Evolutionary conservation across 2,797 vertebrate genomes (phyloP), one percentile per base, ranked within the genome.

Genomic region (Argya squamiceps): DNA sequence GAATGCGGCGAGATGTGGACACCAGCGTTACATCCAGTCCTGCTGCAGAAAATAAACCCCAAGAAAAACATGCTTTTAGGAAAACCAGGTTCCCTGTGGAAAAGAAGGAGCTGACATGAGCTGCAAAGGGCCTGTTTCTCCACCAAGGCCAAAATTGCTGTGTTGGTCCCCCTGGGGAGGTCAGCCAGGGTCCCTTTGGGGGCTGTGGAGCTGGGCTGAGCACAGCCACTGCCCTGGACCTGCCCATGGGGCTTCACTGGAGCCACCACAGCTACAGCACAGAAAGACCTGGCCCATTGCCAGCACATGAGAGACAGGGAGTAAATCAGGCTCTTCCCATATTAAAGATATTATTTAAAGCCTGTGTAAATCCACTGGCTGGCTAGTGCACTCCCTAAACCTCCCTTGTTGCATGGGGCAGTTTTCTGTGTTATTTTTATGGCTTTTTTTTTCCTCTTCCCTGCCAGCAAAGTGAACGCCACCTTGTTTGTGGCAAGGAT

Each of bases 401-500:
- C 85, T 63, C 41, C 41, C 67, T 52, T 67, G 59, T 70, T 70
- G 88, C 64, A 11, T 4, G 39, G 63, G 84, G n/a, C 55, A 20
- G 9, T 76, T 91, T 67, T 77, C 83, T 0, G 1, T 68, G 64
- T 92, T 93, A 65, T 93, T 96, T 94, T 93, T 79, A 70, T 15
- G 43, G 55, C 41, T 50, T 62, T 78, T 81, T 37, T 43, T 81
- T 56, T 11, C 10, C 10, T 23, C 30, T 32, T 32, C 52, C 41
- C 76, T 29, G 69, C 75, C 92, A 86, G 96, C 90, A 88, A 92
- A 96, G 96, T 80, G 88, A 91, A 30, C 88, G 62, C 49, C 93
- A 94, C 95, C 93, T 96, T 93, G 92, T 92, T 67, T 46, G 93
- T 86, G 92, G 92, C 88, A 77, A 52, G 91, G 86, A 94, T 95